Conservation (phyloP, 1,140 invertebrate species). For the Drosophila kohkoa region DNA sequence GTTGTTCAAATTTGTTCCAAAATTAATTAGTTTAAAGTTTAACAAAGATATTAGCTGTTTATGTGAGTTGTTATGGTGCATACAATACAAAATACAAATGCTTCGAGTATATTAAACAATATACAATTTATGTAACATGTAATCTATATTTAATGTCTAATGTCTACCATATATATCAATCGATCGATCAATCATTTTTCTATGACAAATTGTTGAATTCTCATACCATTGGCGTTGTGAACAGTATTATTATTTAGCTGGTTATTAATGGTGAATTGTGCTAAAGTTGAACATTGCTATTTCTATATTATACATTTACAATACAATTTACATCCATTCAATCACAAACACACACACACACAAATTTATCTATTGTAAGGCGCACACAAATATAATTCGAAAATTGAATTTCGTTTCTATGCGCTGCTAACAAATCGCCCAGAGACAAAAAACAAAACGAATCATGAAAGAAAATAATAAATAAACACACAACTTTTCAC, state of each 20-base stretch:
- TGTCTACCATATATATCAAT: constrained; percentile 53
- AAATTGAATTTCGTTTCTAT: constrained; percentile 69
- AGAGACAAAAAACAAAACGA: constrained; percentile 29
- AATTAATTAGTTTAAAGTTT: constrained; percentile 58
- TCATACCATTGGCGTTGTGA: constrained; percentile 73
- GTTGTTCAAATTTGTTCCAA: constrained; percentile 78
- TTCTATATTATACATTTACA: constrained; percentile 56
- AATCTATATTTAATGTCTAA: constrained; percentile 67
- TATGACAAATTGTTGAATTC: constrained; percentile 63
- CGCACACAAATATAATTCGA: constrained; percentile 16
- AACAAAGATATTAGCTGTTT: constrained; percentile 75
- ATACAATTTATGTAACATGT: constrained; percentile 51
- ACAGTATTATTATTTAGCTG: constrained; percentile 81
- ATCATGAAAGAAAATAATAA: constrained; percentile 30
- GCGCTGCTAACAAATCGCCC: constrained; percentile 73
- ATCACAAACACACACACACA: constrained; percentile 36
- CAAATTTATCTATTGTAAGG: constrained; percentile 25
- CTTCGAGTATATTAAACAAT: constrained; percentile 22
- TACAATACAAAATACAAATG: constrained; percentile 71
- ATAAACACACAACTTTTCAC: constrained; percentile 48
- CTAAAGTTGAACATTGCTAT: constrained; percentile 64
- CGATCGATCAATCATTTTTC: constrained; percentile 43
- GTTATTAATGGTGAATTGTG: constrained; percentile 60
- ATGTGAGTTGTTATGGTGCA: constrained; percentile 80
- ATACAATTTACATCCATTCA: constrained; percentile 20